Evolutionary conservation across 2,797 vertebrate genomes (phyloP).

Genomic region (Serranus cabrilla): DNA sequence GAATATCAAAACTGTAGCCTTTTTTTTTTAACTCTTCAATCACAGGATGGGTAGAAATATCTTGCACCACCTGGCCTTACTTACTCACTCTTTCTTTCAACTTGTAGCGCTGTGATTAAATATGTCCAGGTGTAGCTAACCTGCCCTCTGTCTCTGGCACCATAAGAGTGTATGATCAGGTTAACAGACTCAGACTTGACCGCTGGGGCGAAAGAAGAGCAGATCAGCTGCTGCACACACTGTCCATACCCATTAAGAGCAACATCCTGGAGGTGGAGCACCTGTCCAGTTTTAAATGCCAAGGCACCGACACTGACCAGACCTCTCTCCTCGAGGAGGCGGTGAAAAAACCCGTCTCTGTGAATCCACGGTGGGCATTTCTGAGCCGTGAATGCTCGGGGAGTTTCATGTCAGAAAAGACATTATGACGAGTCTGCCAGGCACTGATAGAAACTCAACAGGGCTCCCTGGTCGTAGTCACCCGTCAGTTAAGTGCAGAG

Average conservation of each 20-base stretch:
- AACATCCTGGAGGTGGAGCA: conserved; percentile 62
- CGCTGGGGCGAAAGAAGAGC: conserved; percentile 28
- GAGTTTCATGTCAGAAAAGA: conserved; percentile 66
- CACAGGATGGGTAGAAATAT: background rate
- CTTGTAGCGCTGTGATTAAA: conserved; percentile 35
- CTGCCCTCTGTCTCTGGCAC: conserved; percentile 27
- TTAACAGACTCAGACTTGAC: conserved; percentile 50
- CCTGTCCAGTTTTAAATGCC: conserved; percentile 71
- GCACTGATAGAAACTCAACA: conserved; percentile 57
- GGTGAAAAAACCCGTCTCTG: conserved; percentile 21
- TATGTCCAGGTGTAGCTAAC: background rate
- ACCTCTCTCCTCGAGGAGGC: conserved; percentile 40
- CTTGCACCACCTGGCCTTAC: background rate
- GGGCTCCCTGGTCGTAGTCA: conserved; percentile 44
- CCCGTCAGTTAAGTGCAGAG: conserved; percentile 47
- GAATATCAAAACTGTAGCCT: no score
- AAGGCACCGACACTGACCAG: conserved; percentile 30
- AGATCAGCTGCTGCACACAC: conserved; percentile 47
- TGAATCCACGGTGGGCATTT: conserved; percentile 41
- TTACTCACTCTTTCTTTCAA: conserved; percentile 16
- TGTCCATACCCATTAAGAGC: conserved; percentile 60
- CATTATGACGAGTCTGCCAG: conserved; percentile 57
- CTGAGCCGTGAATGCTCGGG: conserved; percentile 39
- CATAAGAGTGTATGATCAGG: conserved; percentile 31
- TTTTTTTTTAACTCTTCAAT: background rate